A percentile compares a stretch with the other conserved stretches of the same genome.
These are phyloP conservation scores for Philaethria dido DNA, from an alignment of 2,888 invertebrate genomes.

Conservation along the genomic window DNA sequence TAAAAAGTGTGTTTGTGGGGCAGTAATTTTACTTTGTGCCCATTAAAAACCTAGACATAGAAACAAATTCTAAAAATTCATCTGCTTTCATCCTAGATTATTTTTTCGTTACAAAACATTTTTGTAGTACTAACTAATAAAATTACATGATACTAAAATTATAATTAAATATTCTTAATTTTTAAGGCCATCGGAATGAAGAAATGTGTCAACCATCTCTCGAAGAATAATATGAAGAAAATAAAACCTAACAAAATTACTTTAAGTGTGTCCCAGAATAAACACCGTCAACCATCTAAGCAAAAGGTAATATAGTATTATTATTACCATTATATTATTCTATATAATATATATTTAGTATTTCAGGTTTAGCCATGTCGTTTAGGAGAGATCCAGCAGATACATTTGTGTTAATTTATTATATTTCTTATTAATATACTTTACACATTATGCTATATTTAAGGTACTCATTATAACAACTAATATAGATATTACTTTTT, in stretches of 20 bases:
- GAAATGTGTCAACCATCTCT: slow-evolving; percentile 54
- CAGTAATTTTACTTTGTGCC: no score
- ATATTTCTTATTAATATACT: background rate
- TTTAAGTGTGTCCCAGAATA: slow-evolving; percentile 50
- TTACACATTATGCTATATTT: background rate
- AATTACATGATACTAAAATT: no score
- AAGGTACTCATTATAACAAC: background rate
- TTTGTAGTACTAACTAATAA: no score
- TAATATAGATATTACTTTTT: slow-evolving; percentile 30
- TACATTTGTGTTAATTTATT: background rate
- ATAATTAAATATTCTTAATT: background rate
- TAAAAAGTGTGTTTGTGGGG: no score
- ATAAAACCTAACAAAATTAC: slow-evolving; percentile 51
- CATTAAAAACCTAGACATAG: no score
- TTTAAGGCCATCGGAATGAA: slow-evolving; percentile 61
- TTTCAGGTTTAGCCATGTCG: slow-evolving; percentile 10
- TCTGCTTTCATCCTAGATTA: no score
- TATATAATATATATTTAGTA: background rate
- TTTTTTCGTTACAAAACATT: no score
- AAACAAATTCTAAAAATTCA: no score
- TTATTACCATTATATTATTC: background rate
- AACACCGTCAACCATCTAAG: slow-evolving; percentile 50
- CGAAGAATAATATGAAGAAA: slow-evolving; percentile 48
- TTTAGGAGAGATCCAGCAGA: slow-evolving; percentile 16
- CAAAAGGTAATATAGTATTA: slow-evolving; percentile 50